Conservation (phyloP, 2,113 vertebrate genomes). For the Myrmophylax atrothorax region DNA sequence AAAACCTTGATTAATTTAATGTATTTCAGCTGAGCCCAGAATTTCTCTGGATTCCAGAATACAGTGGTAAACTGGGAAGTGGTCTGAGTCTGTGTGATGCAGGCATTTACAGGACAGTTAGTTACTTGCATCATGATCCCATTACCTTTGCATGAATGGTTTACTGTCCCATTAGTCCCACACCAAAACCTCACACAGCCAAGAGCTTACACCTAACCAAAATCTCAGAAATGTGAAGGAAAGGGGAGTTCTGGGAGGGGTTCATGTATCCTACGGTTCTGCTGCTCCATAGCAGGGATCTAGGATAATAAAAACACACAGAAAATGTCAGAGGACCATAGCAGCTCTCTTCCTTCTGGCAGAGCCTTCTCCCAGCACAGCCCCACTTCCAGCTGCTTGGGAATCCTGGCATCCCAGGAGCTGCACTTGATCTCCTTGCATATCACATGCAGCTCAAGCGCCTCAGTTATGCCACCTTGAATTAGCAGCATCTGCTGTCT, state of each 20-base stretch:
- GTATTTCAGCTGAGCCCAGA: not conserved
- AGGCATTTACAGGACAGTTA: not conserved
- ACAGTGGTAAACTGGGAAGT: not conserved
- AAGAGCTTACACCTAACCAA: not conserved
- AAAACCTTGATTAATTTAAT: not conserved
- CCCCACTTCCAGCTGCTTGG: not conserved
- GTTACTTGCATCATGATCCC: not conserved
- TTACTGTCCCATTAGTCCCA: not conserved
- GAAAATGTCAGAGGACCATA: not conserved
- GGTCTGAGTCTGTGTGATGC: not conserved
- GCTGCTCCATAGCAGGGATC: not conserved
- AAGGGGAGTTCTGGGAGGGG: not conserved
- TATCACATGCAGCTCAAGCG: not conserved
- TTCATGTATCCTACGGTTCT: not conserved
- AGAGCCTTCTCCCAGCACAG: not conserved
- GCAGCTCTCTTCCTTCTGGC: not conserved
- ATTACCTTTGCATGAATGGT: not conserved
- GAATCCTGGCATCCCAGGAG: not conserved
- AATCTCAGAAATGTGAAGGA: not conserved
- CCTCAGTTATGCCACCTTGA: constrained; percentile 24
- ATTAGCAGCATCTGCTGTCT: constrained; percentile 9
- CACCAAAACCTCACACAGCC: not conserved
- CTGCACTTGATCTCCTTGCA: not conserved
- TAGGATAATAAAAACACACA: not conserved
- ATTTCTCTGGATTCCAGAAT: not conserved